phyloP scores from a whole-genome alignment of 2,888 invertebrate species.

The Xestia sexstrigata region DNA sequence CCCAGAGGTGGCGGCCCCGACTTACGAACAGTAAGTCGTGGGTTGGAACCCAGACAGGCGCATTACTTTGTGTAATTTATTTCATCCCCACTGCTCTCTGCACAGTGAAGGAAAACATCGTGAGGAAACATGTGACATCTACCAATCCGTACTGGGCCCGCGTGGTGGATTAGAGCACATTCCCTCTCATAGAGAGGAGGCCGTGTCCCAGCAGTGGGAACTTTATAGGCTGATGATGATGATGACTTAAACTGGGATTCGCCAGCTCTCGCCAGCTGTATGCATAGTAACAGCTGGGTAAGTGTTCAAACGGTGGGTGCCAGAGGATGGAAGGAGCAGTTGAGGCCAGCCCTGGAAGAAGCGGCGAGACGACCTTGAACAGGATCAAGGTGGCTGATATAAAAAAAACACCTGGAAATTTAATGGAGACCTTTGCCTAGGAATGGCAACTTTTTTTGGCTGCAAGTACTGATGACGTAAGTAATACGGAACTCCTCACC shows the following conservation, averaged over 20 bases:
- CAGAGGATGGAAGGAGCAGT: not conserved
- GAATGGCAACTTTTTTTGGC: not conserved
- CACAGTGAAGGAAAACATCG: too few relatives aligned
- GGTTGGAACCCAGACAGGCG: too few relatives aligned
- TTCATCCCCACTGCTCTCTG: too few relatives aligned
- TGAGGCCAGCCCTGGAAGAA: not conserved
- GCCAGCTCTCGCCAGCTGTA: not conserved
- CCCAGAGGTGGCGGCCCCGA: too few relatives aligned
- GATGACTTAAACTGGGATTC: not conserved
- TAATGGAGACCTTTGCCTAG: not conserved
- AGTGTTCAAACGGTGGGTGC: not conserved
- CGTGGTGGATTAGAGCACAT: too few relatives aligned
- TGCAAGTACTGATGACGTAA: not conserved
- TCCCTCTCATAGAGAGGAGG: too few relatives aligned
- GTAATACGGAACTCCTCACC: conserved; percentile 63
- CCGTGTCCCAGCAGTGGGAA: too few relatives aligned
- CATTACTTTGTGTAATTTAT: too few relatives aligned
- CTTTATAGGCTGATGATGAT: too few relatives aligned
- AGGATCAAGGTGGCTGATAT: not conserved
- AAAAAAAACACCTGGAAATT: not conserved
- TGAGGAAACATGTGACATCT: too few relatives aligned
- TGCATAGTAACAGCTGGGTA: not conserved
- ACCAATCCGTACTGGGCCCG: too few relatives aligned
- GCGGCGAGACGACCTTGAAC: not conserved
- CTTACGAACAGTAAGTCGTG: too few relatives aligned